phyloP scores from a whole-genome alignment of 1,140 invertebrate species.

The Copidosoma floridanum region DNA sequence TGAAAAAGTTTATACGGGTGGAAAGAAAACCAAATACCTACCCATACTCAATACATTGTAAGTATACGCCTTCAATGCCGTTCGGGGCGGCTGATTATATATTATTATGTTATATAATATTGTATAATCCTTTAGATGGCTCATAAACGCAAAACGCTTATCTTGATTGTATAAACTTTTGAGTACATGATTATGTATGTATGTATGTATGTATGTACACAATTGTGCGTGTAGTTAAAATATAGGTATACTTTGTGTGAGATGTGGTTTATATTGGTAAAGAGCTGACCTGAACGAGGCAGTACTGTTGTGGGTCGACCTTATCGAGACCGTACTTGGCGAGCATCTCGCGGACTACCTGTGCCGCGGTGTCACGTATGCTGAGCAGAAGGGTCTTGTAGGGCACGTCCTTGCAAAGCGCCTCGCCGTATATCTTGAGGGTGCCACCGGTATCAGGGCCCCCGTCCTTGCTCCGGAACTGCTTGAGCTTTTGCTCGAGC shows the following conservation, averaged over 20 bases:
- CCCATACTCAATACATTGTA: too few relatives aligned
- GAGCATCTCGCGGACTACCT: slow-evolving; percentile 93
- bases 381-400: slow-evolving; percentile 97
- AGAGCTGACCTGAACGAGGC: slow-evolving; percentile 88
- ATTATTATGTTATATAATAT: too few relatives aligned
- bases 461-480: slow-evolving; percentile 90
- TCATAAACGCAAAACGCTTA: too few relatives aligned
- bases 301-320: slow-evolving; percentile 86
- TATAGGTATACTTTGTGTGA: neutral
- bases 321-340: slow-evolving; percentile 93
- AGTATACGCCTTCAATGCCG: too few relatives aligned
- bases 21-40: too few relatives aligned
- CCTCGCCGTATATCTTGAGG: slow-evolving; percentile 96
- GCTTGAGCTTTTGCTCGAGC: slow-evolving; percentile 93
- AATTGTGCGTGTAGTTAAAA: neutral
- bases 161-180: too few relatives aligned
- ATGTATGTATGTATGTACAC: neutral
- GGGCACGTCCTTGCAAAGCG: slow-evolving; percentile 92
- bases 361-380: slow-evolving; percentile 85
- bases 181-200: neutral
- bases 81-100: too few relatives aligned
- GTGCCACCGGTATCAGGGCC: slow-evolving; percentile 94
- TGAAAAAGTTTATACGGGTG: too few relatives aligned
- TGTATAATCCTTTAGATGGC: too few relatives aligned
- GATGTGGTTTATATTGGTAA: too few relatives aligned